These are phyloP conservation scores for Mustela lutreola DNA, from an alignment of 2,113 vertebrate species.

Conservation along the genomic window DNA sequence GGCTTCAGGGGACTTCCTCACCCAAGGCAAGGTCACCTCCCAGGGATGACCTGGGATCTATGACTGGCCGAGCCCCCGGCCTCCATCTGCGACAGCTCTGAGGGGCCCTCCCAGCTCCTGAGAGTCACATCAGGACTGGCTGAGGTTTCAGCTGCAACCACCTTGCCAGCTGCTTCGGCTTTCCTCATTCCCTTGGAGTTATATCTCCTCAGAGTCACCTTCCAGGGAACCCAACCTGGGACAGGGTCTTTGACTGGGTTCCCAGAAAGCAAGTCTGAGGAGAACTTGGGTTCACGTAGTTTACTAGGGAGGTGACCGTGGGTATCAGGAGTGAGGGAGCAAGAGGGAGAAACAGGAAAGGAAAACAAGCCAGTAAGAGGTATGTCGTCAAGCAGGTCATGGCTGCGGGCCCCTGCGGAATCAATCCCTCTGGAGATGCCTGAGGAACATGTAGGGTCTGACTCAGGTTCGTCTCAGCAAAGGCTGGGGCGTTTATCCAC, in stretches of 20 bases:
- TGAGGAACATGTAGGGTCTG: neutral
- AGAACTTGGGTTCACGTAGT: neutral
- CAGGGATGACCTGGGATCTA: neutral
- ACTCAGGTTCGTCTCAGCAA: constrained; percentile 1
- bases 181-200: neutral
- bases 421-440: neutral
- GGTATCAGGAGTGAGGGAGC: neutral
- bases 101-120: neutral
- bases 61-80: neutral
- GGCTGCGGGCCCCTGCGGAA: neutral
- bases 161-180: neutral
- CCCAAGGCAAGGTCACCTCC: neutral
- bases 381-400: neutral
- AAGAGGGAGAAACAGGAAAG: neutral
- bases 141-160: neutral
- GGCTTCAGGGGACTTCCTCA: neutral
- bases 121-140: neutral
- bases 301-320: constrained; percentile 9
- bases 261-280: constrained; percentile 13
- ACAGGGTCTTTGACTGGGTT: neutral
- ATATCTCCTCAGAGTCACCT: neutral
- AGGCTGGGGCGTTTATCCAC: neutral
- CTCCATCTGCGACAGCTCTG: neutral
- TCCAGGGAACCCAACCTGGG: neutral
- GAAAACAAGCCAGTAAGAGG: neutral